Conservation (phyloP, 30 jellyfish, hydroid and myxozoan genomes). For the Aurelia sp. region DNA sequence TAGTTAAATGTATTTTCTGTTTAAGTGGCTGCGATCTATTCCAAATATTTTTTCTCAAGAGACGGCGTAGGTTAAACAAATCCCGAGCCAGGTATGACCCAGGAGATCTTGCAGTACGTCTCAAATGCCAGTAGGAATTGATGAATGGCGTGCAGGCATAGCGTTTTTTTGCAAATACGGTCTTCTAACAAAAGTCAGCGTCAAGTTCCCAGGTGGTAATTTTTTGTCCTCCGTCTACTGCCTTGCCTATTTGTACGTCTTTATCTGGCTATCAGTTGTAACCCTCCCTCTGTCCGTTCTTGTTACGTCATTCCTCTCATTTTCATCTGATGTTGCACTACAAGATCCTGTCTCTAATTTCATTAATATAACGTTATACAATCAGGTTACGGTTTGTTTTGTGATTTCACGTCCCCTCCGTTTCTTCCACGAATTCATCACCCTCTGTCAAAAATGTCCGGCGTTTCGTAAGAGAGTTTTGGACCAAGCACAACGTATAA, state of each 20-base stretch:
- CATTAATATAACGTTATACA: no score
- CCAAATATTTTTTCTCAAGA: constrained; percentile 11
- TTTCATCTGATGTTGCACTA: constrained; percentile 9
- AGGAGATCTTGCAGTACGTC: no score
- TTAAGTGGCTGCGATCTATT: constrained; percentile 23
- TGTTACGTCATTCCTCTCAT: constrained; percentile 12
- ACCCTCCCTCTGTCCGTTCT: neutral
- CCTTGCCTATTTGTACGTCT: constrained; percentile 15
- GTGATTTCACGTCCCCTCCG: no score
- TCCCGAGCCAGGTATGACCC: neutral
- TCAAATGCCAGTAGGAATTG: neutral
- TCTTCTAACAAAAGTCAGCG: constrained; percentile 15
- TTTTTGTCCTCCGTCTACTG: neutral
- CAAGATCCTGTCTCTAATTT: no score
- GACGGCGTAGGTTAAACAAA: neutral
- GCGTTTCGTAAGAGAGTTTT: neutral
- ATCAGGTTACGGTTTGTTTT: no score
- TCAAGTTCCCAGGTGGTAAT: neutral
- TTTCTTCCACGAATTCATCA: no score
- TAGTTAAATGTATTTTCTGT: constrained; percentile 16
- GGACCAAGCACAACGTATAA: constrained; percentile 7
- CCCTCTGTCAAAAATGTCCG: no score
- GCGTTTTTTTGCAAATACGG: constrained; percentile 33
- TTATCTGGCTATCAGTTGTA: constrained; percentile 15
- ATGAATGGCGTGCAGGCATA: constrained; percentile 59